phyloP scores from a whole-genome alignment of 2,797 vertebrate genomes.

The Sciurus carolinensis region DNA sequence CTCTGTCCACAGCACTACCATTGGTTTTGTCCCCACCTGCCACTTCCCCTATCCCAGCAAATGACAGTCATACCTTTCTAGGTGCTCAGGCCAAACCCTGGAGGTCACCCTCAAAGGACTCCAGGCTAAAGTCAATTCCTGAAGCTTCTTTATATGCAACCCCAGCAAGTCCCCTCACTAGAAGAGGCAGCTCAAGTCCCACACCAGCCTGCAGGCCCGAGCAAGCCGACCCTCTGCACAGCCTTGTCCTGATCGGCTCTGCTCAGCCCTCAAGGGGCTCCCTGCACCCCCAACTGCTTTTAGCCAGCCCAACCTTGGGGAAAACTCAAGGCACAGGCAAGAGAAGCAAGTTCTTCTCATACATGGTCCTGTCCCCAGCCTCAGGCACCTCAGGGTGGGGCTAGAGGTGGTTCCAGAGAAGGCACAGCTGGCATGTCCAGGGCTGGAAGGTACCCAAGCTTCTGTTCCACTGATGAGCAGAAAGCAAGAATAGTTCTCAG shows the following conservation, averaged over 20 bases:
- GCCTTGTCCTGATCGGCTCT: neutral
- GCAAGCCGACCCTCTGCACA: neutral
- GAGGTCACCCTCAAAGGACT: neutral
- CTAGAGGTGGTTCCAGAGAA: neutral
- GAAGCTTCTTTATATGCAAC: neutral
- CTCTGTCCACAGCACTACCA: neutral
- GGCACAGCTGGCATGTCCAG: neutral
- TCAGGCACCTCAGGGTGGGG: neutral
- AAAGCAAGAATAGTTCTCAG: neutral
- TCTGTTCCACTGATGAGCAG: neutral
- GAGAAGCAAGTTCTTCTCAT: fast-evolving
- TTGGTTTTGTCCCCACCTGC: neutral
- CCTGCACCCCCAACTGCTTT: no score
- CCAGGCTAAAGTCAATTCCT: neutral
- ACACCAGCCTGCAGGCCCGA: neutral
- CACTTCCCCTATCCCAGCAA: no score
- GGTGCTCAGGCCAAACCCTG: neutral
- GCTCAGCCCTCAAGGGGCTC: neutral
- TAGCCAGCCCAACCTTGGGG: neutral
- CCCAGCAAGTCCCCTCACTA: neutral
- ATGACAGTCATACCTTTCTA: neutral
- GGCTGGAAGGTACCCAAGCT: neutral
- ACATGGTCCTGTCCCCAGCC: neutral
- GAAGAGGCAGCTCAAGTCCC: neutral
- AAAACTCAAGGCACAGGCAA: neutral